These are phyloP conservation scores for Schizotus pectinicornis DNA, from an alignment of 2,888 invertebrate species.

Conservation along the genomic window DNA sequence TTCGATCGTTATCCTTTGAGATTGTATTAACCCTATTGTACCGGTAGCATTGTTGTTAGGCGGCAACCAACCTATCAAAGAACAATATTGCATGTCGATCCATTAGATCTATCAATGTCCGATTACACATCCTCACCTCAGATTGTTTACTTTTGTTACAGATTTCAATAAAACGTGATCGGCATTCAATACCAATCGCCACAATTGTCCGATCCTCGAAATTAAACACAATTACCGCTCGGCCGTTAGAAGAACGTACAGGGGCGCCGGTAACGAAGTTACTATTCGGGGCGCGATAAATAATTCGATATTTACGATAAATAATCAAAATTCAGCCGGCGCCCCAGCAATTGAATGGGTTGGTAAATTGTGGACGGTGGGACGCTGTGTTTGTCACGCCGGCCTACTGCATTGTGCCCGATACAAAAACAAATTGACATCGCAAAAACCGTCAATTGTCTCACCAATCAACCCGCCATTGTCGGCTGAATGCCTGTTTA, in stretches of 20 bases:
- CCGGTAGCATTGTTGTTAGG: constrained; percentile 37
- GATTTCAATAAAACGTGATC: constrained; percentile 15
- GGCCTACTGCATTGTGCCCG: constrained; percentile 54
- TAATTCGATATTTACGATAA: constrained; percentile 51
- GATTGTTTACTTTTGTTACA: constrained; percentile 19
- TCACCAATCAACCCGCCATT: constrained; percentile 58
- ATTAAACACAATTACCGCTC: constrained; percentile 8
- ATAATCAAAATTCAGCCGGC: constrained; percentile 57
- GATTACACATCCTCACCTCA: constrained; percentile 20
- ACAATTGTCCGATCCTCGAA: constrained; percentile 6
- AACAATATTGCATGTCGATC: constrained; percentile 38
- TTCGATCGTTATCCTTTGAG: constrained; percentile 50
- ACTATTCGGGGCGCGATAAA: constrained; percentile 32
- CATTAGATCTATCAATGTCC: constrained; percentile 33
- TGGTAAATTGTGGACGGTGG: constrained; percentile 55
- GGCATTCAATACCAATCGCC: constrained; percentile 11
- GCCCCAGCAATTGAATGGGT: constrained; percentile 54
- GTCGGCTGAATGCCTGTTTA: constrained; percentile 56
- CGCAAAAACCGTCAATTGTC: constrained; percentile 59
- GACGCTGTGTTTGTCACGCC: constrained; percentile 55
- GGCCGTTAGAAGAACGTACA: no score
- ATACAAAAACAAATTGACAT: constrained; percentile 60
- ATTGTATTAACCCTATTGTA: constrained; percentile 50
- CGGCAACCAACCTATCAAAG: constrained; percentile 35
- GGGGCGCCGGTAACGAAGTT: no score